phyloP scores from a whole-genome alignment of 2,797 vertebrate species.

The Sciaenops ocellatus region DNA sequence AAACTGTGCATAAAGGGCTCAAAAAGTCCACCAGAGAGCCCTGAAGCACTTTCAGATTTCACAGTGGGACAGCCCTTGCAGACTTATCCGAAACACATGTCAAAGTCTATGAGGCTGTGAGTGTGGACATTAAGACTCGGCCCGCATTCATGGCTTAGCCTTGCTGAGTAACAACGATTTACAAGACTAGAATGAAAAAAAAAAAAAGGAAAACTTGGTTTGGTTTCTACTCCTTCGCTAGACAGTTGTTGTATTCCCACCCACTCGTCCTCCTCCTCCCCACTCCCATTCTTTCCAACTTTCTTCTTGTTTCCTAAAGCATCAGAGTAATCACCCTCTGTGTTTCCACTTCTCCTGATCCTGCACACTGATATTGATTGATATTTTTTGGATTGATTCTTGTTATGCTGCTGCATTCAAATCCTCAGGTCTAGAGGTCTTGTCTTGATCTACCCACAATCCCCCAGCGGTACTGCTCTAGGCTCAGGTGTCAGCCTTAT shows the following conservation, averaged over 20 bases:
- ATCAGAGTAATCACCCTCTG: conserved; percentile 58
- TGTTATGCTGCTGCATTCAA: conserved; percentile 67
- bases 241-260: conserved; percentile 48
- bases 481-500: conserved; percentile 74
- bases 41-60: conserved; percentile 57
- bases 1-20: conserved; percentile 64
- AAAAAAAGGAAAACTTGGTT: conserved; percentile 40
- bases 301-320: conserved; percentile 68
- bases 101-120: conserved; percentile 52
- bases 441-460: conserved; percentile 80
- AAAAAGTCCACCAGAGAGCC: conserved; percentile 59
- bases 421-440: conserved; percentile 72
- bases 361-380: conserved; percentile 60
- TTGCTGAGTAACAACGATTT: conserved; percentile 41
- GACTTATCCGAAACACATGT: conserved; percentile 60
- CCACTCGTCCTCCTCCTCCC: conserved; percentile 35
- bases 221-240: conserved; percentile 45
- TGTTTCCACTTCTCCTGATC: conserved; percentile 53
- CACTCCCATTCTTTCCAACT: conserved; percentile 10
- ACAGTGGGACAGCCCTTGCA: conserved; percentile 47
- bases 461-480: conserved; percentile 69
- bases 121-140: conserved; percentile 43
- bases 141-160: conserved; percentile 13
- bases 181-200: conserved; percentile 27
- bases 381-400: conserved; percentile 73